Conservation (phyloP, 2,797 vertebrate genomes). For the Petrocephalus schoutedeni region DNA sequence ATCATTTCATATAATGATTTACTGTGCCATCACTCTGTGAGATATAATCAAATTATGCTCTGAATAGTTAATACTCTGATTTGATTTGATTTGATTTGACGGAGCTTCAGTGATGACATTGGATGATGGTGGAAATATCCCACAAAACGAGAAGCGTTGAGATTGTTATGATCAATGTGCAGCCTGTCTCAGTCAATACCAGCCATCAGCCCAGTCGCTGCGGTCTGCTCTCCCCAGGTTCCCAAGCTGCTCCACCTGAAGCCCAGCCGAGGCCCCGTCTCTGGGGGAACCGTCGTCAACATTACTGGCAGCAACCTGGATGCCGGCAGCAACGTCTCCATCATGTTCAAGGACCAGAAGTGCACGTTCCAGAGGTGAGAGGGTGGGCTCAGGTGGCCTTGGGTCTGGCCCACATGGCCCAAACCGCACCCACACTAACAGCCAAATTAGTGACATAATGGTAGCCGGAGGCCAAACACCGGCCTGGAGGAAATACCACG, state of each 20-base stretch:
- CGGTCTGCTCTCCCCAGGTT: slow-evolving; percentile 56
- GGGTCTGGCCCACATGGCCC: background rate
- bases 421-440: background rate
- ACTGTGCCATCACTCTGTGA: background rate
- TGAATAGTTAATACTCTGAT: slow-evolving; percentile 46
- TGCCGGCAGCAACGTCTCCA: slow-evolving; percentile 87
- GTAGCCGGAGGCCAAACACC: background rate
- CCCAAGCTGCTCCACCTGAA: slow-evolving; percentile 78
- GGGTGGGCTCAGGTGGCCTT: background rate
- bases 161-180: slow-evolving; percentile 23
- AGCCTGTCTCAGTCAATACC: slow-evolving; percentile 11
- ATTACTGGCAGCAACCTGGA: slow-evolving; percentile 92
- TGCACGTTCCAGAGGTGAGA: slow-evolving; percentile 87
- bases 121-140: slow-evolving; percentile 37
- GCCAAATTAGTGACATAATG: background rate
- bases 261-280: slow-evolving; percentile 82
- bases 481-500: background rate
- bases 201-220: background rate
- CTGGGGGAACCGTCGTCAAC: slow-evolving; percentile 90
- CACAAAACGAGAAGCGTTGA: slow-evolving; percentile 29
- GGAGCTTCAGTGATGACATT: slow-evolving; percentile 30
- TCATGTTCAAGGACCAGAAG: slow-evolving; percentile 85
- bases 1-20: slow-evolving; percentile 43
- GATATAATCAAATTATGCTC: slow-evolving; percentile 11
- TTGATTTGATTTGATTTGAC: slow-evolving; percentile 45